phyloP scores from a whole-genome alignment of 1,140 invertebrate species.

The Trichonephila clavipes region DNA sequence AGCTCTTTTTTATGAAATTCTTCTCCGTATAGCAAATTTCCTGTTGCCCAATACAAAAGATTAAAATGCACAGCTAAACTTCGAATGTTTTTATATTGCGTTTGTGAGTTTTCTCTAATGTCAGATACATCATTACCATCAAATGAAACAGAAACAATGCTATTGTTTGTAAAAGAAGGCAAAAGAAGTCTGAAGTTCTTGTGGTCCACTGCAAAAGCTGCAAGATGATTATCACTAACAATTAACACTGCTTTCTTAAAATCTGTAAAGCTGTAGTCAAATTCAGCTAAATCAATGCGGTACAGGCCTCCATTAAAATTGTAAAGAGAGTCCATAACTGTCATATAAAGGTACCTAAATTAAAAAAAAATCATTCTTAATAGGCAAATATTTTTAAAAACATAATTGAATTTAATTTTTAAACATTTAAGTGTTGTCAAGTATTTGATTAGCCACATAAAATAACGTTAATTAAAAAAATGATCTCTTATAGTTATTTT shows the following conservation, averaged over 20 bases:
- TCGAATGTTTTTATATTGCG: constrained; percentile 88
- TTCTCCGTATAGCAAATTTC: constrained; percentile 86
- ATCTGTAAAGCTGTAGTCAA: constrained; percentile 78
- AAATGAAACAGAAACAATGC: constrained; percentile 89
- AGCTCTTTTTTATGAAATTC: constrained; percentile 84
- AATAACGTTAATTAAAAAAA: too few relatives aligned
- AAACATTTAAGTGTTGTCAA: too few relatives aligned
- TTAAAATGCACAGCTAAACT: constrained; percentile 88
- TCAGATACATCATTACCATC: constrained; percentile 89
- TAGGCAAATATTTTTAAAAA: too few relatives aligned
- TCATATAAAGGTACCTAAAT: constrained; percentile 90
- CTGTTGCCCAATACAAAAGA: constrained; percentile 92
- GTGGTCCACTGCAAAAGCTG: constrained; percentile 90
- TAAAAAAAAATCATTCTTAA: not conserved
- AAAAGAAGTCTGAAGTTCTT: constrained; percentile 90
- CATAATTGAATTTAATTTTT: too few relatives aligned
- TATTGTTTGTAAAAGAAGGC: constrained; percentile 86
- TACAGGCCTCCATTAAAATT: constrained; percentile 86
- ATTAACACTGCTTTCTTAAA: constrained; percentile 58
- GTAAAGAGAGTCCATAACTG: constrained; percentile 79
- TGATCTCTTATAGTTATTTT: too few relatives aligned
- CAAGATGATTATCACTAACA: constrained; percentile 81
- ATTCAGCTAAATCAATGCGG: constrained; percentile 88
- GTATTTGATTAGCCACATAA: too few relatives aligned
- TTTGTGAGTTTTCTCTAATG: constrained; percentile 88